Percentiles rank a stretch among this genome's conserved stretches.
Conservation (phyloP, 2,797 vertebrate species). For the Euphonia xanthogaster region DNA sequence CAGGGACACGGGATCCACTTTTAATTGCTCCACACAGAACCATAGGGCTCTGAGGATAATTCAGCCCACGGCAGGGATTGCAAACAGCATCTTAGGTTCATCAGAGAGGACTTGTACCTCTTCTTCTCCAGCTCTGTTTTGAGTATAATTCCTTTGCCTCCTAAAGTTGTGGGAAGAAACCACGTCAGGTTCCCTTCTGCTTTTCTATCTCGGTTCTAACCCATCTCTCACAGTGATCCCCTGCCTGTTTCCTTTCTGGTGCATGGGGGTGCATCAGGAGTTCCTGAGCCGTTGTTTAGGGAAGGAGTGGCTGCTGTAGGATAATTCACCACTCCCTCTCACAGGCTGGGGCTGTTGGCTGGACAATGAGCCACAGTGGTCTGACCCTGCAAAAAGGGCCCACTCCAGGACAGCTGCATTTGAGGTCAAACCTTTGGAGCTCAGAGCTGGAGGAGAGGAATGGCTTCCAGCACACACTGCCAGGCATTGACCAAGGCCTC, state of each 20-base stretch:
- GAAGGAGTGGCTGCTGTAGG: neutral
- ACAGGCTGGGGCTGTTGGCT: fast-evolving
- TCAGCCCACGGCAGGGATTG: neutral
- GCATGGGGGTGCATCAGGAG: neutral
- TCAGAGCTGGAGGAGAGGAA: neutral
- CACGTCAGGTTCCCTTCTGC: neutral
- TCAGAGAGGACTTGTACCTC: neutral
- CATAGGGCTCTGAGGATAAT: neutral
- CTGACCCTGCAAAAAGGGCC: neutral
- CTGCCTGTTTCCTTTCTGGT: neutral
- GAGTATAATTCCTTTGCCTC: neutral
- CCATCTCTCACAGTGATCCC: neutral
- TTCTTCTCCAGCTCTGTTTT: neutral
- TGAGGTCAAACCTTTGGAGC: neutral
- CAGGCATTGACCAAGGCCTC: fast-evolving
- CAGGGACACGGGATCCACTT: neutral
- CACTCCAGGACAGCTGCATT: neutral
- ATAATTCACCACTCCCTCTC: neutral
- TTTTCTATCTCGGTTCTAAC: neutral
- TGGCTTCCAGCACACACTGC: neutral
- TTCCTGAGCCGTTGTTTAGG: neutral
- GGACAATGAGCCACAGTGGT: neutral
- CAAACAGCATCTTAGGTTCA: neutral
- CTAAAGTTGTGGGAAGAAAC: neutral
- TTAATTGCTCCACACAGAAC: conserved; percentile 30